These are phyloP conservation scores for Glyptemys insculpta DNA, from an alignment of 2,797 vertebrate genomes.

Conservation along the genomic window DNA sequence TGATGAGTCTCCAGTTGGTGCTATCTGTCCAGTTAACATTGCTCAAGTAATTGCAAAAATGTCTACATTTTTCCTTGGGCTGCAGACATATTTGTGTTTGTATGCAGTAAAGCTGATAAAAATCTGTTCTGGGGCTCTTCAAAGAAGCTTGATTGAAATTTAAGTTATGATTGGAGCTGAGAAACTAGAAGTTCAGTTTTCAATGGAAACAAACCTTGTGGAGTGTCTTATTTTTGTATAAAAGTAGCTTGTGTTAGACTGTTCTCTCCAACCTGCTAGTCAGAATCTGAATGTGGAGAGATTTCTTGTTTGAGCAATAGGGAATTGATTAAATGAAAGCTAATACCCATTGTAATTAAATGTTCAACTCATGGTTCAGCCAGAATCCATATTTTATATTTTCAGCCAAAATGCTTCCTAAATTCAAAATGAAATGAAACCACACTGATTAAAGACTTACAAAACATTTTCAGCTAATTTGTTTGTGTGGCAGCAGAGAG, in stretches of 20 bases:
- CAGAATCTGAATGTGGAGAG: neutral
- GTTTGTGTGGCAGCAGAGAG: too few relatives aligned
- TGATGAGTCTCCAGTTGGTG: neutral
- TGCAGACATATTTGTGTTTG: neutral
- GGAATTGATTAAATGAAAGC: neutral
- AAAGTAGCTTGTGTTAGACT: neutral
- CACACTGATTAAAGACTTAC: too few relatives aligned
- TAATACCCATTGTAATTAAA: neutral
- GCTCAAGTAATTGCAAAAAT: neutral
- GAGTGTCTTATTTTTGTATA: neutral
- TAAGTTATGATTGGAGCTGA: neutral
- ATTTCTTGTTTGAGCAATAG: neutral
- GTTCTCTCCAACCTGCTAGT: neutral
- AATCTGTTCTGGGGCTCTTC: neutral
- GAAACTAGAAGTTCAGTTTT: neutral
- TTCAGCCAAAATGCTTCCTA: neutral
- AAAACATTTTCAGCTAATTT: too few relatives aligned
- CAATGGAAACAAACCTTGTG: neutral
- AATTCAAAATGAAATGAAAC: too few relatives aligned
- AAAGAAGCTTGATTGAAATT: neutral
- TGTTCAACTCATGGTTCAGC: neutral
- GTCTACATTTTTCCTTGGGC: slow-evolving; percentile 5
- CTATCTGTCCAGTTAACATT: neutral
- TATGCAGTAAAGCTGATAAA: neutral
- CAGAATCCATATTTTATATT: neutral